These are phyloP conservation scores for Micronycteris hirsuta DNA, from an alignment of 2,113 vertebrate genomes.

Conservation along the genomic window DNA sequence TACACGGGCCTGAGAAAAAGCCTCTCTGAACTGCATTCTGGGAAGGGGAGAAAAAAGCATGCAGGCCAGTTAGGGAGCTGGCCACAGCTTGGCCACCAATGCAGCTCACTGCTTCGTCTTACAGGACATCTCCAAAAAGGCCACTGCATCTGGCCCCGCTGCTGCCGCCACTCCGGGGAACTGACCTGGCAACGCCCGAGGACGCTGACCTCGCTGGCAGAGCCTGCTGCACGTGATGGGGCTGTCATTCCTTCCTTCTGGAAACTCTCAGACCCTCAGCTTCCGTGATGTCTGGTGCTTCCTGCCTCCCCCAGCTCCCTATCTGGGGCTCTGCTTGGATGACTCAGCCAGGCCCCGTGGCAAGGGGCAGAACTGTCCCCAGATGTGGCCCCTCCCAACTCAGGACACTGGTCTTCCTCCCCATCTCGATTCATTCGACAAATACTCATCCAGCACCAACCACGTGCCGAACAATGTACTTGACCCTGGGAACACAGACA, in stretches of 20 bases:
- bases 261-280: neutral
- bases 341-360: neutral
- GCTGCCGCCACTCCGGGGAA: neutral
- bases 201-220: too few relatives aligned
- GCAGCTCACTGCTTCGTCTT: neutral
- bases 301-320: neutral
- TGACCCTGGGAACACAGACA: neutral
- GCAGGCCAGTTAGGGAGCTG: neutral
- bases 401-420: neutral
- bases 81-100: neutral
- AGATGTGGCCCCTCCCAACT: neutral
- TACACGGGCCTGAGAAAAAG: too few relatives aligned
- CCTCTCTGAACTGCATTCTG: neutral
- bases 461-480: accelerated
- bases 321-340: accelerated
- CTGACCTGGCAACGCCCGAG: neutral
- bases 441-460: neutral
- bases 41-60: neutral
- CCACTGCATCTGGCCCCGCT: neutral
- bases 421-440: neutral
- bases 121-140: neutral
- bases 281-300: neutral
- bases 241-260: neutral
- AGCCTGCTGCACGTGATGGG: neutral
- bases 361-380: neutral